These are phyloP conservation scores for Drosophila longiperda DNA, from an alignment of 2,888 invertebrate genomes.

Conservation along the genomic window DNA sequence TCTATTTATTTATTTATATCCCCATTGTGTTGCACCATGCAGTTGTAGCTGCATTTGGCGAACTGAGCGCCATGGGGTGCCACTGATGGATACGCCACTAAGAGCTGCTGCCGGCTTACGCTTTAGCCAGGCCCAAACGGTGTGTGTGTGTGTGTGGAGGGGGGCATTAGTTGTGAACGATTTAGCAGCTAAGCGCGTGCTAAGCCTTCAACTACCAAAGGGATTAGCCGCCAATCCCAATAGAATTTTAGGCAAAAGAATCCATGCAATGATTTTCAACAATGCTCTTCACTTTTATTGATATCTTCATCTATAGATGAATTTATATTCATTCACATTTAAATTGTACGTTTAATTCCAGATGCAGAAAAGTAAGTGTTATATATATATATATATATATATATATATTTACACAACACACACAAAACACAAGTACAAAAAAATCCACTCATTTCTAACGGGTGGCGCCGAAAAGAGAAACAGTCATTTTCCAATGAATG, in stretches of 20 bases:
- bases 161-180: constrained; percentile 52
- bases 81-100: not conserved
- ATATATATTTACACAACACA: not conserved
- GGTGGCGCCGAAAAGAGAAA: no score
- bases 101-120: constrained; percentile 7
- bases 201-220: constrained; percentile 52
- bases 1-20: constrained; percentile 75
- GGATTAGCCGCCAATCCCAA: constrained; percentile 50
- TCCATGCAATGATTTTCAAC: not conserved
- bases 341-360: not conserved
- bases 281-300: not conserved
- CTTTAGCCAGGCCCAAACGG: not conserved
- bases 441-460: no score
- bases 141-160: no score
- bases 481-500: no score
- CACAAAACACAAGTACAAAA: not conserved
- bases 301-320: not conserved
- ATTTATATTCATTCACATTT: not conserved
- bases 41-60: constrained; percentile 21
- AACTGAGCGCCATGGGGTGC: not conserved
- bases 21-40: constrained; percentile 61
- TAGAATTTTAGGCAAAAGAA: constrained; percentile 17
- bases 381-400: no score
- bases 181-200: constrained; percentile 59
- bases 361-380: not conserved